Evolutionary conservation across 1,140 invertebrate genomes (phyloP).

Genomic region (Neodiprion fabricii): DNA sequence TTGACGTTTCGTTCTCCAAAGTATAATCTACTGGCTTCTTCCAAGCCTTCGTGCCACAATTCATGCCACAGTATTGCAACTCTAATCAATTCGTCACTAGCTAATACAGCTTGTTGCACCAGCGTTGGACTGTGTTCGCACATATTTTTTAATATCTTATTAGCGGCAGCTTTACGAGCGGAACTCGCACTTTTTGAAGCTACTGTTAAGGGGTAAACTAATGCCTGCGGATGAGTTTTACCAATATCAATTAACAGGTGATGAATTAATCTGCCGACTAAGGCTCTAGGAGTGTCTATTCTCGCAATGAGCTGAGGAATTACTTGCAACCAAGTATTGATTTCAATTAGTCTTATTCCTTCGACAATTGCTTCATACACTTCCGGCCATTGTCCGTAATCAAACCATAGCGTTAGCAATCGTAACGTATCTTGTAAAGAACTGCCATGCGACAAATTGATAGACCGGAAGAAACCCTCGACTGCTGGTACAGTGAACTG

Average conservation of each 20-base stretch:
- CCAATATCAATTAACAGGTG: constrained; percentile 95
- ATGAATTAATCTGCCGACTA: constrained; percentile 91
- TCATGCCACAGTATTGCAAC: constrained; percentile 99
- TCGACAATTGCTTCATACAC: constrained; percentile 94
- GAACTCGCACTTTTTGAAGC: constrained; percentile 92
- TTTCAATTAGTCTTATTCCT: constrained; percentile 91
- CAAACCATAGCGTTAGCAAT: constrained; percentile 92
- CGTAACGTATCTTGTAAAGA: constrained; percentile 98
- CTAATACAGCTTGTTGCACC: constrained; percentile 93
- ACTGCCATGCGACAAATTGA: constrained; percentile 89
- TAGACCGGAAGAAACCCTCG: constrained; percentile 95
- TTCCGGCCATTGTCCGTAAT: constrained; percentile 91
- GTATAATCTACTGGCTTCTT: constrained; percentile 94
- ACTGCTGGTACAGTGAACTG: constrained; percentile 93
- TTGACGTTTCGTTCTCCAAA: constrained; percentile 95
- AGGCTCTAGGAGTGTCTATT: constrained; percentile 89
- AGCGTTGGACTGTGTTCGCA: constrained; percentile 90
- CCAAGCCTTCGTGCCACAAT: constrained; percentile 97
- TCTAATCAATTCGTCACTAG: constrained; percentile 96
- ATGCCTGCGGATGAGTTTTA: constrained; percentile 82
- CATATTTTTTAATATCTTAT: constrained; percentile 95
- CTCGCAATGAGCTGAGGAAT: constrained; percentile 98
- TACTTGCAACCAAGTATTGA: constrained; percentile 99
- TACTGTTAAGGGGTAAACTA: constrained; percentile 97
- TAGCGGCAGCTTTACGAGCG: constrained; percentile 87